Base-by-base conservation (phyloP, 1,140 invertebrate genomes). In the Hylaeus volcanicus region DNA sequence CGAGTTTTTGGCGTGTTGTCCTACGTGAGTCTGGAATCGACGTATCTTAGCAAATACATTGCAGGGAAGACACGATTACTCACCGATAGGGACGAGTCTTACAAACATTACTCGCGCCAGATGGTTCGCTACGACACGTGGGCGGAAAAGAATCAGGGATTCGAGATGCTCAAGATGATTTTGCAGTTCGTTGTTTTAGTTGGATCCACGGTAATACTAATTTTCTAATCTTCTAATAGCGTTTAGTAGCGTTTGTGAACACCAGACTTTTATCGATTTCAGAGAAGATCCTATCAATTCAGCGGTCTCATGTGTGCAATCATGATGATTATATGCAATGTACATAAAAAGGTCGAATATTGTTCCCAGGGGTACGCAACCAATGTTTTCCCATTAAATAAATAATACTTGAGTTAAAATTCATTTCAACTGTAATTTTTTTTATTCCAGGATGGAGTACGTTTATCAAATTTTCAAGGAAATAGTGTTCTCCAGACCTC, bases 271-370 rank as follows among this genome's bases (percentile, higher is more conserved):
- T 56, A 68, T 73, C 75, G 11, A 65, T 91, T 90, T 53, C 70
- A 92, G 91, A 93, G 92, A 86, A 90, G 92, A 83, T 86, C 92
- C 9, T 90, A 93, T 88, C 92, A 93, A 70, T 93, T 93, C 78
- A 90, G 89, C 73, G 92, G 92, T n/a, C 85, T 93, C 58, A 84
- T 93, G 61, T 92, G 86, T 75, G 89, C 92, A 8, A 89, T 93
- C 74, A 51, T 85, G 51, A 83, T 87, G 72, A 75, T 89, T 45
- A 65, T 93, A 14, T 76, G 64, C 15, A 93, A 90, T 77, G 89
- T 91, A 1, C 89, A 92, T 39, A 85, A 75, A 64, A 87, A 79
- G 70, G 73, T 90, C 75, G 85, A 86, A 77, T 90, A 88, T 79
- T 89, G 83, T 88, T 74, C 87, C 5, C 84, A 69, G 64, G 88